phyloP scores from a whole-genome alignment of 2,113 vertebrate genomes.

The Eubucco bourcierii region DNA sequence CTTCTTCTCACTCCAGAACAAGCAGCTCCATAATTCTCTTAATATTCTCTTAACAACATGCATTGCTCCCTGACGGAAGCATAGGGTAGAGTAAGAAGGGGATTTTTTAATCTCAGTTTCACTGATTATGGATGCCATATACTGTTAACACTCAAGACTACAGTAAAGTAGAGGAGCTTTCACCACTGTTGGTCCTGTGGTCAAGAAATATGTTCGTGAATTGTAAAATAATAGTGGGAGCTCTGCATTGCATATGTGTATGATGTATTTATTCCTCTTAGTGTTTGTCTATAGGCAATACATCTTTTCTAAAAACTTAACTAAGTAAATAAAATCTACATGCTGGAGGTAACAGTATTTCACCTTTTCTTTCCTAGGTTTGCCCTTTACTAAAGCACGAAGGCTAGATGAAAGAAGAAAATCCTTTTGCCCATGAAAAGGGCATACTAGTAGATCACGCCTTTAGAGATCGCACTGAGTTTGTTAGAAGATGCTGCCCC shows the following conservation, averaged over 20 bases:
- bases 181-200: neutral
- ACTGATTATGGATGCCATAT: neutral
- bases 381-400: neutral
- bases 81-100: neutral
- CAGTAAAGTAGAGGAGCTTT: neutral
- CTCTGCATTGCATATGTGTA: neutral
- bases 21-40: neutral
- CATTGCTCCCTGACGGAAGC: neutral
- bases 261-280: neutral
- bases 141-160: neutral
- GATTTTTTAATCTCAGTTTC: neutral
- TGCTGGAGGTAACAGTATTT: neutral
- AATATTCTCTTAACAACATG: neutral
- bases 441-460: neutral
- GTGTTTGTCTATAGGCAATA: neutral
- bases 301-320: neutral
- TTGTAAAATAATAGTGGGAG: neutral
- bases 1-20: no score
- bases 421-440: neutral
- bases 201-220: neutral
- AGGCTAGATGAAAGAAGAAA: neutral
- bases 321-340: neutral
- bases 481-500: neutral
- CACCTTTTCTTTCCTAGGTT: neutral
- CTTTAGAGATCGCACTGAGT: neutral